Evolutionary conservation across 2,888 invertebrate genomes (phyloP).

Genomic region (Hyposoter dolosus): DNA sequence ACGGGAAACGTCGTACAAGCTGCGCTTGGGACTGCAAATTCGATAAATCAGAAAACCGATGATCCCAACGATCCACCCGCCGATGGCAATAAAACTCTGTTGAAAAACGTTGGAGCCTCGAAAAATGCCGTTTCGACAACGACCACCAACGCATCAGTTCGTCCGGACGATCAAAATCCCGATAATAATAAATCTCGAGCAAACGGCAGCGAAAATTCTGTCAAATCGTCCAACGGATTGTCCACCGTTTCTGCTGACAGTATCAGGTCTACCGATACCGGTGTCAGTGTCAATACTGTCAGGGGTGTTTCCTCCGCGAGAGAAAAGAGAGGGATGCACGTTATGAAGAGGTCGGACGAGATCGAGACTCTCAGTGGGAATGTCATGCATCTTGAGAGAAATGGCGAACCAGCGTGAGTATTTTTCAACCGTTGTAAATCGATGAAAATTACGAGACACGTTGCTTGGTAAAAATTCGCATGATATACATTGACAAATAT

Average conservation of each 20-base stretch:
- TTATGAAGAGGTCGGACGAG: conserved; percentile 80
- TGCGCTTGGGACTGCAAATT: background rate
- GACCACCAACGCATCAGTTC: background rate
- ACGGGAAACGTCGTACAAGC: conserved; percentile 8
- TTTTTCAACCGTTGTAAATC: background rate
- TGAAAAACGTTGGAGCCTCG: conserved; percentile 50
- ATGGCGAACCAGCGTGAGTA: conserved; percentile 80
- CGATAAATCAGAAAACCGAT: conserved; percentile 33
- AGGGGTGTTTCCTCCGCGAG: conserved; percentile 81
- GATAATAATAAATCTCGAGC: conserved; percentile 48
- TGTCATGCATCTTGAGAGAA: conserved; percentile 78
- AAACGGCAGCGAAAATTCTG: conserved; percentile 76
- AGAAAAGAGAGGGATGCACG: conserved; percentile 81
- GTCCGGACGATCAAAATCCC: conserved; percentile 49
- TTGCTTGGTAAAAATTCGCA: background rate
- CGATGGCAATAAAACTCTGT: conserved; percentile 26
- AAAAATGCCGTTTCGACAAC: conserved; percentile 23
- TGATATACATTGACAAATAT: background rate
- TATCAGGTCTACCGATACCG: conserved; percentile 81
- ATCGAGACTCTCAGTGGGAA: conserved; percentile 83
- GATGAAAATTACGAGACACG: background rate
- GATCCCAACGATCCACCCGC: background rate
- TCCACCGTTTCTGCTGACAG: conserved; percentile 80
- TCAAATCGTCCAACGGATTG: conserved; percentile 77
- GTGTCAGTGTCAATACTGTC: conserved; percentile 83